These are phyloP conservation scores for Brachynemurus nebulosus DNA, from an alignment of 2,888 invertebrate species.

Conservation along the genomic window DNA sequence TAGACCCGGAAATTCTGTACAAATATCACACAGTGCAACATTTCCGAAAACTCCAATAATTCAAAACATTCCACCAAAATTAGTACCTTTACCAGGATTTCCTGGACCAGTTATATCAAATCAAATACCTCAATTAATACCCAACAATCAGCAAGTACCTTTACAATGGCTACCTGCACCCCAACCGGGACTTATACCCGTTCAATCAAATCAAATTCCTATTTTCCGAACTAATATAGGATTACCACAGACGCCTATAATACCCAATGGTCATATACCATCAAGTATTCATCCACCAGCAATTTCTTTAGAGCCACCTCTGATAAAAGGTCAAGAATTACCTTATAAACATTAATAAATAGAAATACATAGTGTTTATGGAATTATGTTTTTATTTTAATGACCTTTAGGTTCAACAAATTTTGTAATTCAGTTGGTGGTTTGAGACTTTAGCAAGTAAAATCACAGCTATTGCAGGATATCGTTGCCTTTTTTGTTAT, in stretches of 20 bases:
- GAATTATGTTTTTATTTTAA: too few relatives aligned
- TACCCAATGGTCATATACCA: background rate
- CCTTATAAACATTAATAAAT: too few relatives aligned
- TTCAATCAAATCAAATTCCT: background rate
- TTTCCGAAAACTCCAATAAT: conserved; percentile 11
- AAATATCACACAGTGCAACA: conserved; percentile 13
- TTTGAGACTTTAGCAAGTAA: too few relatives aligned
- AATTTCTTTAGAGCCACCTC: background rate
- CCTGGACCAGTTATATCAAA: background rate
- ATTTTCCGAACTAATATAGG: too few relatives aligned
- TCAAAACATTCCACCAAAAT: background rate
- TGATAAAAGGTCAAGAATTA: too few relatives aligned
- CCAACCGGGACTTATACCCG: background rate
- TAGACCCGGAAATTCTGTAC: conserved; percentile 9
- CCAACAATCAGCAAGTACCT: background rate
- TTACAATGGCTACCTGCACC: background rate
- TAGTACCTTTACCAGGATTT: background rate
- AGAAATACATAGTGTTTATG: too few relatives aligned
- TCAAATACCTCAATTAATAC: background rate
- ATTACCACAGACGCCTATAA: background rate
- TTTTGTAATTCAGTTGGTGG: too few relatives aligned
- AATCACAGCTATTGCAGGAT: too few relatives aligned
- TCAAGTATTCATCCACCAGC: background rate
- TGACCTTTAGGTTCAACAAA: too few relatives aligned
- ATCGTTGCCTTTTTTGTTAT: too few relatives aligned